These are phyloP conservation scores for Chlamydotis undulata DNA, from an alignment of 2,113 vertebrate genomes.

Conservation along the genomic window DNA sequence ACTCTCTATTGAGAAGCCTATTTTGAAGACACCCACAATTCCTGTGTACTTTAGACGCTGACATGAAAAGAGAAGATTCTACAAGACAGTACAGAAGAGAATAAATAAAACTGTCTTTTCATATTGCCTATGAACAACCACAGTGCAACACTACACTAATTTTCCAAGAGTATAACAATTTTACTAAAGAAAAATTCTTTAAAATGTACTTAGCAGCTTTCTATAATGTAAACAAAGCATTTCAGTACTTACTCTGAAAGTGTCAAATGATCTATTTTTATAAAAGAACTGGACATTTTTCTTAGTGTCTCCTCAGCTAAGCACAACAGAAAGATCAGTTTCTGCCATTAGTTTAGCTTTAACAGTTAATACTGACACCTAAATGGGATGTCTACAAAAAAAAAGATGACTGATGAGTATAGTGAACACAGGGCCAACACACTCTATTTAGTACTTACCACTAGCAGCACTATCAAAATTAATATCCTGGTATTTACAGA, in stretches of 20 bases:
- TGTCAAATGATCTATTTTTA: background rate
- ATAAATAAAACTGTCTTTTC: background rate
- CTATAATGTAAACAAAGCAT: background rate
- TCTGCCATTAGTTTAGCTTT: background rate
- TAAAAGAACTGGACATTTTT: background rate
- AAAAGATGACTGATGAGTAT: background rate
- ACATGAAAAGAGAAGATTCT: background rate
- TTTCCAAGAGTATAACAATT: background rate
- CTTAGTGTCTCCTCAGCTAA: background rate
- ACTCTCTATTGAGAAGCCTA: background rate
- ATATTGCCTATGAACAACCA: background rate
- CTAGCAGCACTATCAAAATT: background rate
- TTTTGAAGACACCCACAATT: background rate
- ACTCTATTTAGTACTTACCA: background rate
- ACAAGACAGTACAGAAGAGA: background rate
- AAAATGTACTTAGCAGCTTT: background rate
- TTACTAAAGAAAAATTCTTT: background rate
- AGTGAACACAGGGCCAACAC: background rate
- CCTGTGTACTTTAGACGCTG: background rate
- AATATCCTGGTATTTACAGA: background rate
- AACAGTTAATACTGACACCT: background rate
- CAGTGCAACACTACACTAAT: background rate
- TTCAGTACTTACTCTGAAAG: background rate
- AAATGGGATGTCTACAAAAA: background rate
- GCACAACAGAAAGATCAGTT: background rate